Evolutionary conservation across 2,113 vertebrate species (phyloP).

Genomic region (Piaya cayana): DNA sequence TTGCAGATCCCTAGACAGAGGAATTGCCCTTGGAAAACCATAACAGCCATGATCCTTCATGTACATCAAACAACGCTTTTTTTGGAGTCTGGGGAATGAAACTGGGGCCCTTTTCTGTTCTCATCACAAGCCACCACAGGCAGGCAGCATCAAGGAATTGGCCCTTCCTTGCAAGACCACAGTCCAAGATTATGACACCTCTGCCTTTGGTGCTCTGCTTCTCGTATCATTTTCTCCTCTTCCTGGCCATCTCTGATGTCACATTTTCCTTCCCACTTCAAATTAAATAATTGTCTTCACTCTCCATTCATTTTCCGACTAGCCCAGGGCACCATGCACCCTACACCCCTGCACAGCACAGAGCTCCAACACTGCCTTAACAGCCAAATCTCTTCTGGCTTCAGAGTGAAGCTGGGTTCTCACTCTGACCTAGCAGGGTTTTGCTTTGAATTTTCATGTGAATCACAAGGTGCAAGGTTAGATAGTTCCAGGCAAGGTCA

Average conservation of each 20-base stretch:
- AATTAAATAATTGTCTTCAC: neutral
- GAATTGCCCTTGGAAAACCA: neutral
- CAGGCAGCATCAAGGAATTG: neutral
- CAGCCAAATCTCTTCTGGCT: neutral
- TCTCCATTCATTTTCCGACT: neutral
- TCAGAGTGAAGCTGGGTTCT: slow-evolving; percentile 5
- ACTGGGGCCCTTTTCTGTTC: neutral
- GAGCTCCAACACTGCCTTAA: neutral
- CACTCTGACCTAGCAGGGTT: slow-evolving; percentile 8
- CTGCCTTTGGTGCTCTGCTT: neutral
- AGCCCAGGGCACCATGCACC: neutral
- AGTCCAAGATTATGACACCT: accelerated
- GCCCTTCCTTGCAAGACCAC: neutral
- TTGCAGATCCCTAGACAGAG: neutral
- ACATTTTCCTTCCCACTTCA: neutral
- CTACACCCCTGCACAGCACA: neutral
- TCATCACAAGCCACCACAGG: neutral
- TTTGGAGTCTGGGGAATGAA: neutral
- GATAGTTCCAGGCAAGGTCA: slow-evolving; percentile 46
- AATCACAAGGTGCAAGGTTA: slow-evolving; percentile 21
- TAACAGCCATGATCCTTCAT: neutral
- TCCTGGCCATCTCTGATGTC: neutral
- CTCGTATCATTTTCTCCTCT: neutral
- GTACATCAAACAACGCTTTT: neutral
- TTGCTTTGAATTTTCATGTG: slow-evolving; percentile 62